Conservation (phyloP, 2,888 invertebrate genomes). For the Helleia helle region DNA sequence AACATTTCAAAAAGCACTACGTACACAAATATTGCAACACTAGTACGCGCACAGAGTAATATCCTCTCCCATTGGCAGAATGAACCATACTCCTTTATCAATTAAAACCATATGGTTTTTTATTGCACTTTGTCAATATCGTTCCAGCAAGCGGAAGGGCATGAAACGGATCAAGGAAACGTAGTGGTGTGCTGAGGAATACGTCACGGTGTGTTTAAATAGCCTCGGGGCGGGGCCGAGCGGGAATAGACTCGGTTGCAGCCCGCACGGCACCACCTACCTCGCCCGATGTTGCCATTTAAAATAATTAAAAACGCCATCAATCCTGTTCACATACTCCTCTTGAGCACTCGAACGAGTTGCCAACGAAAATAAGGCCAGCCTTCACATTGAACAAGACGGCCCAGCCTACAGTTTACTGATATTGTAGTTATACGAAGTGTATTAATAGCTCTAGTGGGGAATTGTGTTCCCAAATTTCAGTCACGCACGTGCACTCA, state of each 20-base stretch:
- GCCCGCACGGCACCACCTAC: constrained; percentile 51
- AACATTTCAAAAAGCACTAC: neutral
- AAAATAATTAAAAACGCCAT: constrained; percentile 19
- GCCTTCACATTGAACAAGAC: constrained; percentile 11
- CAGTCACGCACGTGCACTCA: constrained; percentile 22
- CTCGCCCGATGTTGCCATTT: constrained; percentile 22
- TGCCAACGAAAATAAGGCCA: constrained; percentile 38
- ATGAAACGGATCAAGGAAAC: constrained; percentile 48
- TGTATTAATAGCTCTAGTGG: constrained; percentile 3
- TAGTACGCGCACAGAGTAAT: neutral
- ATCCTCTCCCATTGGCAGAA: neutral
- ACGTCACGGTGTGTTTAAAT: constrained; percentile 55
- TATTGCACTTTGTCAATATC: constrained; percentile 14
- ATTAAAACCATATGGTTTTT: neutral
- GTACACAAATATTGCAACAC: neutral
- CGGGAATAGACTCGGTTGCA: constrained; percentile 33
- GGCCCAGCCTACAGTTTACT: neutral
- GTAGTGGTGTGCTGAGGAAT: constrained; percentile 28
- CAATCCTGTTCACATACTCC: constrained; percentile 11
- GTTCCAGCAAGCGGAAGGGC: constrained; percentile 42
- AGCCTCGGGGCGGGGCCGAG: constrained; percentile 42
- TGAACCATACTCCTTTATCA: neutral
- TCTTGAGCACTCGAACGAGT: constrained; percentile 8
- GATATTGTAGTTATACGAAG: neutral
- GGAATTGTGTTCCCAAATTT: constrained; percentile 7